Evolutionary conservation across 2,888 invertebrate genomes (phyloP), one percentile per base, ranked within the genome.

Genomic region (Mesoligia furuncula): DNA sequence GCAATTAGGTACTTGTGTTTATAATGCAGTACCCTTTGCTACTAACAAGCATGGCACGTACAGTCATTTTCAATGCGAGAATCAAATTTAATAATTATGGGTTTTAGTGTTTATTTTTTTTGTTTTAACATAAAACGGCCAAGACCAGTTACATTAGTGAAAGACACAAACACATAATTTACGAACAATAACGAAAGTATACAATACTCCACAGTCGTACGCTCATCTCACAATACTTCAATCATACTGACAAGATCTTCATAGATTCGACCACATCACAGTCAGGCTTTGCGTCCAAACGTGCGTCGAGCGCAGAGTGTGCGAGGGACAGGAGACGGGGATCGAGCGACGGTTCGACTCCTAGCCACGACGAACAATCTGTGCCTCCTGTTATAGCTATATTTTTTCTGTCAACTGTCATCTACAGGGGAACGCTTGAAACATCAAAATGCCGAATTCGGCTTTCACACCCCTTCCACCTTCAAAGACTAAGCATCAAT

Each of bases 401-500:
- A 48, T 7, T 20, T 48, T 48, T 7, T 20, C 20, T 48, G 48
- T 20, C 48, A 20, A 48, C 54, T 24, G 20, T 54, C 51, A 51
- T 8, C 51, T 24, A 54, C 24, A 7, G 7, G 11, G 13, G 13
- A 36, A 62, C 36, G 7, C 11, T 15, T 7, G 11, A 31, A 1
- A 11, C 11, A 20, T 1, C 31, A 20, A 67, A 67, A 62, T 36
- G 20, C 1, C 5, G 20, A 36, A 11, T 62, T 24, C 36, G 11
- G 20, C 24, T 31, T 48, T 66, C 24, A 42, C n/a, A 39, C 15
- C 39, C 36, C 24, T 3, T 65, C 39, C 65, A n/a, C 8, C 8
- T 15, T 65, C 9, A 5, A 66, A 64, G 20, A 36, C 66, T 5
- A 17, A 51, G 24, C 48, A 54, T 45, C 82, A 85, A 85, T 75